Evolutionary conservation across 1,140 invertebrate genomes (phyloP), one percentile per base, ranked within the genome.

Genomic region (Portunus trituberculatus): DNA sequence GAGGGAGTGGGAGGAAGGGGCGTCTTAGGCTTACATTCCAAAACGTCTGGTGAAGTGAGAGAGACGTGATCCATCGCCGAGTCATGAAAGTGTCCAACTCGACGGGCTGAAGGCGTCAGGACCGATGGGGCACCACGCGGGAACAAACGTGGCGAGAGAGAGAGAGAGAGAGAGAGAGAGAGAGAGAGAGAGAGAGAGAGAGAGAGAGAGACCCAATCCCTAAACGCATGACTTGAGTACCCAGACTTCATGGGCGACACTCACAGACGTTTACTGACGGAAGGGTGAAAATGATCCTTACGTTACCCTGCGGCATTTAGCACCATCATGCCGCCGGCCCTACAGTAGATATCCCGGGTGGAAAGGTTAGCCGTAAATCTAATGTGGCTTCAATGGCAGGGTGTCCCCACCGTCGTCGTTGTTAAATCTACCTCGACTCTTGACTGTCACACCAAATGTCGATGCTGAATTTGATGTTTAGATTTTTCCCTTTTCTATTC

Each of bases 321-420:
- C 94, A 91, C 83, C 92, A 92, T 95, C 94, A 84, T 20, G 90
- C 28, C 83, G 29, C 91, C 94, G 25, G 25, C 89, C 83, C 86
- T 88, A 39, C 39, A 39, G 39, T 39, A 95, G 94, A 95, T 95
- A 95, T 95, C 90, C 94, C 84, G 94, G 94, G 94, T 95, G 88
- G 94, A 95, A 95, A 95, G 94, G 94, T 95, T 95, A 95, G 94
- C 83, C 94, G 94, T 95, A 95, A 95, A 95, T 95, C 94, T 95
- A 92, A 86, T 92, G 94, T 92, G 91, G 90, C 91, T 95, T 95
- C 94, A 95, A 95, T 95, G 88, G 94, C 94, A 95, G 94, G 94
- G 94, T 95, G 90, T 90, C 94, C 91, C 76, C n/a, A 59, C n/a
- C 76, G 45, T 67, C 48, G 2, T 59, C 93, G 29, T 39, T 28